phyloP scores from a whole-genome alignment of 2,113 vertebrate species.

The Emberiza fucata region DNA sequence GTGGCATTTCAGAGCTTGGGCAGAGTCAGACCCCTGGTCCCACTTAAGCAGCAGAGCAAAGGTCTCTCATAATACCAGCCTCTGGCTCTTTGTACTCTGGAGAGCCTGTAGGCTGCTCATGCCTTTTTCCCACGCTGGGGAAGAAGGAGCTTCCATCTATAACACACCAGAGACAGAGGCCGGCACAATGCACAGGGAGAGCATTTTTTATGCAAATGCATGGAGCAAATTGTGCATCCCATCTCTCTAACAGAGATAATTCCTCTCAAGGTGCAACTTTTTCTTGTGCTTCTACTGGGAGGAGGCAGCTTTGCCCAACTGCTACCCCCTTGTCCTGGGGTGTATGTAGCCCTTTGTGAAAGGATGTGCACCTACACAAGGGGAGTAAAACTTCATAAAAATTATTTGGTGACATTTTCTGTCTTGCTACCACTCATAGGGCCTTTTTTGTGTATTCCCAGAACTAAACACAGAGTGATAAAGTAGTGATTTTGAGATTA shows the following conservation, averaged over 20 bases:
- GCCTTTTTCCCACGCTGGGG: constrained; percentile 39
- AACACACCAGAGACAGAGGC: neutral
- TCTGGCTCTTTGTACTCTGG: constrained; percentile 40
- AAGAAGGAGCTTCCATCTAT: constrained; percentile 19
- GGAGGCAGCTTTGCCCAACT: neutral
- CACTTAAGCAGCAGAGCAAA: constrained; percentile 43
- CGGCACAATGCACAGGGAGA: neutral
- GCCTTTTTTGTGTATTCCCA: neutral
- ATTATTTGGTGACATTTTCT: neutral
- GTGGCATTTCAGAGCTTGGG: neutral
- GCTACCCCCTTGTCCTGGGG: neutral
- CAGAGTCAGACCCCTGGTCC: neutral
- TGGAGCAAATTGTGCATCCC: neutral
- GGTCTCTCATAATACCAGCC: constrained; percentile 37
- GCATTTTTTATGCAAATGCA: constrained; percentile 40
- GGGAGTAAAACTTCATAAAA: neutral
- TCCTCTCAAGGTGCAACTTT: constrained; percentile 40
- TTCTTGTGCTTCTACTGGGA: neutral
- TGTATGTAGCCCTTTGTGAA: neutral
- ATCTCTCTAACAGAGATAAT: neutral
- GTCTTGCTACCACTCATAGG: neutral
- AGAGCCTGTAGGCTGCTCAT: neutral
- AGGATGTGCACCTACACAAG: neutral
- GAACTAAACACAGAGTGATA: neutral
- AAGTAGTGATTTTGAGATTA: neutral